Evolutionary conservation across 2,888 invertebrate genomes (phyloP), one percentile per base, ranked within the genome.

Genomic region (Glyphotaelius pellucidus): DNA sequence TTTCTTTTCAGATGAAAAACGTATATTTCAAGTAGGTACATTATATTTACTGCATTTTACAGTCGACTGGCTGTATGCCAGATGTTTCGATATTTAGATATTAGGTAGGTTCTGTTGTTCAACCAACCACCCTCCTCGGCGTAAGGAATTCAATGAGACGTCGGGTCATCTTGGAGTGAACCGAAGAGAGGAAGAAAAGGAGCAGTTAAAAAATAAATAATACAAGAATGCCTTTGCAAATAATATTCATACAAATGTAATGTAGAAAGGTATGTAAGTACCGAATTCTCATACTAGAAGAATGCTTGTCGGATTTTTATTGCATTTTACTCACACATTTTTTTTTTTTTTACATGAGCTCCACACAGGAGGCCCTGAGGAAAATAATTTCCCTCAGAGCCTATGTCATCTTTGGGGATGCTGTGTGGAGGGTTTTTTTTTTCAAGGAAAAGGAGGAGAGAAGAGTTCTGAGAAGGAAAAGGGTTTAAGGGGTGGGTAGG

Each of bases 11-110:
- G 14, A 86, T 30, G 2, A 86, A 42, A 42, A 42, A 42, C 42
- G 32, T 38, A 30, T 25, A 86, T 86, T 86, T 9, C 42, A 47
- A 86, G 42, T 25, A 86, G 9, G 19, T 31, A 32, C 19, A 25
- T 42, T 86, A 32, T 31, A 25, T 42, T 86, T 31, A 47, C 52
- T 86, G 86, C 42, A 31, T 47, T 35, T 83, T 67, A 7, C 83
- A 38, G 83, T 90, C 85, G 31, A 19, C 86, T 92, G 92, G 92
- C 92, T 52, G 19, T 35, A 80, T 30, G 91, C 92, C 92, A 92
- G 91, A 90, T 91, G 92, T 91, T 92, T 91, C 92, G 88, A 92
- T 91, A 92, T 92, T 92, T 91, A 87, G 92, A 92, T 92, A 91
- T 83, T 92, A 90, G 79, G 91, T 88, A 83, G 67, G 67, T 67